Base-by-base conservation (phyloP, 2,888 invertebrate species). In the Meliscaeva auricollis region DNA sequence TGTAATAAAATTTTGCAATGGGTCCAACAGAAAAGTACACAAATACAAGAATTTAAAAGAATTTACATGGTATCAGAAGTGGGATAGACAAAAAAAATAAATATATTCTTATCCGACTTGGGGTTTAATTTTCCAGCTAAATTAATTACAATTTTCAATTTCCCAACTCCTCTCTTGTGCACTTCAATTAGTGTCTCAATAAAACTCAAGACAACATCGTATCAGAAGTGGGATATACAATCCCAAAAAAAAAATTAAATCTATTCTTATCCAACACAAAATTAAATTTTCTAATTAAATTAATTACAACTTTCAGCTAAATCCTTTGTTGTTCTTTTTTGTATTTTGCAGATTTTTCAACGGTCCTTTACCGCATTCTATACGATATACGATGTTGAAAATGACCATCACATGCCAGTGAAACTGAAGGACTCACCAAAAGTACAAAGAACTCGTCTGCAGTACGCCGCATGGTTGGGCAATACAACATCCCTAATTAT, bases 381-480 rank as follows among this genome's bases (percentile, higher is more conserved):
- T 93, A 97, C 97, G 89, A 96, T 97, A 92, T 97, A 97, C 93
- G 97, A 97, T 94, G 97, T 97, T 93, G 95, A 95, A 91, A 97
- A 97, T 93, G 97, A 97, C 93, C 97, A 97, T 92, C 96, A 97
- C 93, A 96, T 96, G 91, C 96, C 96, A 62, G 94, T 97, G 87
- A 95, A 96, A 93, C 94, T 97, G 92, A 95, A 97, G 93, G 94
- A 95, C 87, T 95, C 95, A 82, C 93, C 95, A 62, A 94, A 94
- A 89, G 94, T 94, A 84, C 94, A 94, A 90, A 94, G 94, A 88
- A 94, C 95, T 92, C 94, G 96, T 89, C 94, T 98, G 91, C 97
- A 98, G 92, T 95, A 96, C 91, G 97, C 97, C 56, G 94, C 95
- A 73, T 97, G 97, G 97, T 93, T 97, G 89, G 97, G 97, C 79